Conservation (phyloP, 2,113 vertebrate genomes). For the Antechinus stuartii region DNA sequence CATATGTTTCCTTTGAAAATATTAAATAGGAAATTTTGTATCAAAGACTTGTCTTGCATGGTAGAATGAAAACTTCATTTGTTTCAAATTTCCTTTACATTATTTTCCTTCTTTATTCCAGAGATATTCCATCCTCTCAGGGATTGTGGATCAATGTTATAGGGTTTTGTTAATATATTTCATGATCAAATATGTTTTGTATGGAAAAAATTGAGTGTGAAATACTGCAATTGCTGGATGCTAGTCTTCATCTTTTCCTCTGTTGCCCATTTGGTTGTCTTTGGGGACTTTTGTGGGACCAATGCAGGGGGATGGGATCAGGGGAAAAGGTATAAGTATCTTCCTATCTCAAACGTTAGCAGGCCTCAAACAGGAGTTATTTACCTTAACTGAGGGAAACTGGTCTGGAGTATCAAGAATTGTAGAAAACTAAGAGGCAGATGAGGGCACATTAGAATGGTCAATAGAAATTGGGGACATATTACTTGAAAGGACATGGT, state of each 20-base stretch:
- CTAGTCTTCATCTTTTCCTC: neutral
- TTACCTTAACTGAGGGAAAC: neutral
- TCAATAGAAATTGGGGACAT: neutral
- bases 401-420: neutral
- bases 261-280: neutral
- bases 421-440: neutral
- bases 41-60: neutral
- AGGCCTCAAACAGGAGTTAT: neutral
- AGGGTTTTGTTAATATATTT: neutral
- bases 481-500: neutral
- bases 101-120: neutral
- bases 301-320: neutral
- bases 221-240: neutral
- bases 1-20: neutral
- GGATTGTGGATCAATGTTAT: neutral
- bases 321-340: neutral
- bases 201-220: neutral
- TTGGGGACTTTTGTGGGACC: neutral
- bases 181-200: neutral
- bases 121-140: neutral
- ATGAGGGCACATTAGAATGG: neutral
- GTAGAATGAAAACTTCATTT: neutral
- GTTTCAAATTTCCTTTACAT: neutral
- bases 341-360: neutral
- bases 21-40: neutral